phyloP scores from a whole-genome alignment of 2,113 vertebrate species.

The Dasyurus viverrinus region DNA sequence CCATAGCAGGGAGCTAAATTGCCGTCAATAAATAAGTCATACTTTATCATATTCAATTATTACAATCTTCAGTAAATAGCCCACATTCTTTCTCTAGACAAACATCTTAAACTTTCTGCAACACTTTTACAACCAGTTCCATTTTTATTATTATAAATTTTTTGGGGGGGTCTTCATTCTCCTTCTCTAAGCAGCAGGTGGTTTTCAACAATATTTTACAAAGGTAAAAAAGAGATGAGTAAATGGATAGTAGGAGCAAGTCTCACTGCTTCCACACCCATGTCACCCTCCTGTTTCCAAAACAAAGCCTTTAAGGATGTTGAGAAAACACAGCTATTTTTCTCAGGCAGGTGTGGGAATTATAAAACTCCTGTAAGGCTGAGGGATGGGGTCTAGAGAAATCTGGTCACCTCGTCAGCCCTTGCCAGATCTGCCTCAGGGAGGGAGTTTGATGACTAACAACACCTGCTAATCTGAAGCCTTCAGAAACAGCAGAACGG shows the following conservation, averaged over 20 bases:
- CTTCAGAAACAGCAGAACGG: background rate
- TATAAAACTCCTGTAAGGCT: background rate
- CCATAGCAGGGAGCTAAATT: background rate
- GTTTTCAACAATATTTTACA: conserved; percentile 25
- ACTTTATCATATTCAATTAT: background rate
- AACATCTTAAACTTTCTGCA: conserved; percentile 21
- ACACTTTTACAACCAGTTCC: conserved; percentile 15
- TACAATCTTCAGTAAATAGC: background rate
- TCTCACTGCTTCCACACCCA: background rate
- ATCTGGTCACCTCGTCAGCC: background rate
- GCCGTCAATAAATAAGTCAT: background rate
- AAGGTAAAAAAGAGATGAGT: conserved; percentile 23
- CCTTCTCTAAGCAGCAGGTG: conserved; percentile 43
- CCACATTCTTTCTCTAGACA: conserved; percentile 3
- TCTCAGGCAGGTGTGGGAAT: background rate
- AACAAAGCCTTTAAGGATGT: background rate
- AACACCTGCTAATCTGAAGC: background rate
- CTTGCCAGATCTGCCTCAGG: background rate
- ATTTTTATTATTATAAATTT: background rate
- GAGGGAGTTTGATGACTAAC: background rate
- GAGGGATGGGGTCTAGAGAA: background rate
- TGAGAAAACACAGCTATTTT: conserved; percentile 6
- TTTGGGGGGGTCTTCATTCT: background rate
- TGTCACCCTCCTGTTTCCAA: conserved; percentile 14
- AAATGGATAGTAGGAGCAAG: background rate